These are phyloP conservation scores for Sthenelais limicola DNA, from an alignment of 2,888 invertebrate genomes.

Conservation along the genomic window DNA sequence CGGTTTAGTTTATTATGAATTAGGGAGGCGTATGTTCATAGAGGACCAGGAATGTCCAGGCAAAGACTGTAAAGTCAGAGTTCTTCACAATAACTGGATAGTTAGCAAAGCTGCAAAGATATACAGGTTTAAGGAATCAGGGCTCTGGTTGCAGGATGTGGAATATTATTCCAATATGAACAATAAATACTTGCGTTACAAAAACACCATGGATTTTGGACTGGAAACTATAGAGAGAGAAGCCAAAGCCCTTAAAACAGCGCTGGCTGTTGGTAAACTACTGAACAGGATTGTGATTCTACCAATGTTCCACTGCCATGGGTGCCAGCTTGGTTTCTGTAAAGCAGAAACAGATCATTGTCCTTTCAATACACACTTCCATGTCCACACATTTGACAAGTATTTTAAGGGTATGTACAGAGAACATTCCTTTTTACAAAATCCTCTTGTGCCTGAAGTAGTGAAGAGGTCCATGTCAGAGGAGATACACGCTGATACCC, in stretches of 20 bases:
- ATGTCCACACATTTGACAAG: conserved; percentile 10
- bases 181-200: conserved; percentile 44
- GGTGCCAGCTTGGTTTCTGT: conserved; percentile 4
- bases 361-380: conserved; percentile 19
- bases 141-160: conserved; percentile 46
- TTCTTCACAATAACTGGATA: conserved; percentile 52
- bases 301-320: conserved; percentile 49
- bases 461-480: conserved; percentile 2
- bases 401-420: conserved; percentile 14
- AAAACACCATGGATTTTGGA: conserved; percentile 42
- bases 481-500: not conserved
- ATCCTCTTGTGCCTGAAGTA: conserved; percentile 18
- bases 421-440: conserved; percentile 31
- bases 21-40: conserved; percentile 18
- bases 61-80: not conserved
- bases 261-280: conserved; percentile 33
- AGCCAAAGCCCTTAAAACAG: not conserved
- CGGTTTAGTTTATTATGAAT: conserved; percentile 47
- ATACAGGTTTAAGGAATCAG: conserved; percentile 47
- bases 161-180: conserved; percentile 43
- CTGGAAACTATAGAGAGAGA: conserved; percentile 1
- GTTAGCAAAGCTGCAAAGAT: conserved; percentile 47
- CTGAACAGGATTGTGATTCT: conserved; percentile 47
- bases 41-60: conserved; percentile 27
- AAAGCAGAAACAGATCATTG: not conserved